phyloP scores from a whole-genome alignment of 2,113 vertebrate genomes.

The Eupsittula cactorum region DNA sequence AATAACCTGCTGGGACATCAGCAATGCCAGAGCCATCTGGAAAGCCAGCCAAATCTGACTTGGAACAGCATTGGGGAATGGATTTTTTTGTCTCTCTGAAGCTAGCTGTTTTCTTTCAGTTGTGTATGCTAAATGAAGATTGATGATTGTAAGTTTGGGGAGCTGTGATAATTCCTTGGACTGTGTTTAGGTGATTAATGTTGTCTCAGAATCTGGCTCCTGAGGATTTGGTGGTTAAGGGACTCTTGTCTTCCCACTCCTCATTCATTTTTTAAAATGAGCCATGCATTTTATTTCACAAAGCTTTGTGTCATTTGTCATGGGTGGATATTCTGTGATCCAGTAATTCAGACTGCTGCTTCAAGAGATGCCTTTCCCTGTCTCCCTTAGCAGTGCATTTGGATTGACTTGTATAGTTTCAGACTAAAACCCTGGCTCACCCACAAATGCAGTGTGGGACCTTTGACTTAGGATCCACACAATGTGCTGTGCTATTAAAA shows the following conservation, averaged over 20 bases:
- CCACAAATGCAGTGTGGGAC: neutral
- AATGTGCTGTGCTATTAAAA: neutral
- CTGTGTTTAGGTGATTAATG: neutral
- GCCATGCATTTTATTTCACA: neutral
- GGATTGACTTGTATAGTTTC: neutral
- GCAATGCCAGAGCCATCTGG: neutral
- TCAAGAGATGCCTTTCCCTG: neutral
- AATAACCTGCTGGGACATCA: slow-evolving; percentile 26
- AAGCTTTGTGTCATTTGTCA: neutral
- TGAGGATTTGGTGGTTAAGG: neutral
- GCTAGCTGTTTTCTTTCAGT: neutral
- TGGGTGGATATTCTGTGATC: neutral
- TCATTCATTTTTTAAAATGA: neutral
- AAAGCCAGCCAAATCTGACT: neutral
- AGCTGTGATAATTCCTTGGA: slow-evolving; percentile 17
- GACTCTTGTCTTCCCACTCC: neutral
- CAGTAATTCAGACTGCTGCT: neutral
- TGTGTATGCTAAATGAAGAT: neutral
- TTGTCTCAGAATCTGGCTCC: neutral
- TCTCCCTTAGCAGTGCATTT: neutral
- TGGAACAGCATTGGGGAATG: neutral
- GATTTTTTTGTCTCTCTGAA: slow-evolving; percentile 4
- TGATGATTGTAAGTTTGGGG: neutral
- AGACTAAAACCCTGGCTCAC: neutral
- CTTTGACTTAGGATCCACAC: neutral